phyloP scores from a whole-genome alignment of 2,113 vertebrate genomes.

The Ramphastos sulfuratus region DNA sequence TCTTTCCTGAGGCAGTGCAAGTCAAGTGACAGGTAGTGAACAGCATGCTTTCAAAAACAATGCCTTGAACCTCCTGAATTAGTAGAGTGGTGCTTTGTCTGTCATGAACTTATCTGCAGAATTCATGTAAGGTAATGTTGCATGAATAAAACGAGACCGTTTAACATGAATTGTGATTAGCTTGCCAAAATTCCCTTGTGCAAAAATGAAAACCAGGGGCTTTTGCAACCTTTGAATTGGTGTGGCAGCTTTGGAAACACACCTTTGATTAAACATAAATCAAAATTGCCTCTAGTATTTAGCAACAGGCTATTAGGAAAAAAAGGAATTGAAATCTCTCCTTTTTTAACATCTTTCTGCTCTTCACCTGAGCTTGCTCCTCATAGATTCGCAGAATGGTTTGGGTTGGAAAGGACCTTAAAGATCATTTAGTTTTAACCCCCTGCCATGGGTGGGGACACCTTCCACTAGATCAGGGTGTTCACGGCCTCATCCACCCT shows the following conservation, averaged over 20 bases:
- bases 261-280: neutral
- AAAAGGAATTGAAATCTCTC: neutral
- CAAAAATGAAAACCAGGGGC: neutral
- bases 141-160: neutral
- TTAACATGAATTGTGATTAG: neutral
- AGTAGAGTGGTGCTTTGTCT: neutral
- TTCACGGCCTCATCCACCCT: too few relatives aligned
- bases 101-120: neutral
- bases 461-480: too few relatives aligned
- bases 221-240: neutral
- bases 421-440: too few relatives aligned
- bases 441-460: too few relatives aligned
- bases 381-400: too few relatives aligned
- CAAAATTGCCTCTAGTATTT: neutral
- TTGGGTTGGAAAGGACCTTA: too few relatives aligned
- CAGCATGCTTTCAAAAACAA: neutral
- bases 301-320: neutral
- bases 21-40: conserved; percentile 26
- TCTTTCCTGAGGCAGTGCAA: conserved; percentile 4
- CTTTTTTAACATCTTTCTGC: neutral
- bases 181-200: neutral
- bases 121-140: neutral
- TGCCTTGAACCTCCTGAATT: neutral
- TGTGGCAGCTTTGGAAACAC: neutral
- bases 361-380: neutral